Evolutionary conservation across 2,888 invertebrate species (phyloP).

Genomic region (Agrotis ipsilon): DNA sequence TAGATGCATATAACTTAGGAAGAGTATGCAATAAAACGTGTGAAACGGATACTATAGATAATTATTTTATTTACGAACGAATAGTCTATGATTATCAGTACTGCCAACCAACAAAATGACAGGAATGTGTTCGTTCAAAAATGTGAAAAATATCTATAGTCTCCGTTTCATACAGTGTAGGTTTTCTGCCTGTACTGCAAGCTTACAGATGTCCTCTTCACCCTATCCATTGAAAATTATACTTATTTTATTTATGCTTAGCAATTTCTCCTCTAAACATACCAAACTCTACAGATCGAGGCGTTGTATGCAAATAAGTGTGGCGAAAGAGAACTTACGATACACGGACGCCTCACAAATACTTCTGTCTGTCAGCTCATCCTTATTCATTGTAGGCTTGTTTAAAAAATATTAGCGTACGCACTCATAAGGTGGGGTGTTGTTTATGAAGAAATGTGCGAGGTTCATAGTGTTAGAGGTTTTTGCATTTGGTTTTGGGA

Average conservation of each 20-base stretch:
- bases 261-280: slow-evolving; percentile 33
- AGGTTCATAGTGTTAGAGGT: slow-evolving; percentile 10
- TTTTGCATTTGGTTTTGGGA: slow-evolving; percentile 8
- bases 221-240: not conserved
- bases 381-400: slow-evolving; percentile 48
- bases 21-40: too few species aligned
- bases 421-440: slow-evolving; percentile 15
- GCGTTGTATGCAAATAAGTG: slow-evolving; percentile 84
- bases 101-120: too few species aligned
- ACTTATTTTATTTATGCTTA: not conserved
- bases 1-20: too few species aligned
- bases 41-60: too few species aligned
- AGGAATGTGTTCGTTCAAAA: too few species aligned
- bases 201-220: not conserved
- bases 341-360: slow-evolving; percentile 79
- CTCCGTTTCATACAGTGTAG: too few species aligned
- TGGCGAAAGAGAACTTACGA: slow-evolving; percentile 79
- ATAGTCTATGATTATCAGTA: too few species aligned
- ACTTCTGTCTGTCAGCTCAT: slow-evolving; percentile 69
- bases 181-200: too few species aligned
- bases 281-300: slow-evolving; percentile 43
- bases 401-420: slow-evolving; percentile 50
- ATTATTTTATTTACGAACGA: too few species aligned
- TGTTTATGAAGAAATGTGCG: slow-evolving; percentile 2
- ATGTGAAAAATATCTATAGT: too few species aligned